Base-by-base conservation (phyloP, 2,888 invertebrate species). In the Quadroppia sp. region DNA sequence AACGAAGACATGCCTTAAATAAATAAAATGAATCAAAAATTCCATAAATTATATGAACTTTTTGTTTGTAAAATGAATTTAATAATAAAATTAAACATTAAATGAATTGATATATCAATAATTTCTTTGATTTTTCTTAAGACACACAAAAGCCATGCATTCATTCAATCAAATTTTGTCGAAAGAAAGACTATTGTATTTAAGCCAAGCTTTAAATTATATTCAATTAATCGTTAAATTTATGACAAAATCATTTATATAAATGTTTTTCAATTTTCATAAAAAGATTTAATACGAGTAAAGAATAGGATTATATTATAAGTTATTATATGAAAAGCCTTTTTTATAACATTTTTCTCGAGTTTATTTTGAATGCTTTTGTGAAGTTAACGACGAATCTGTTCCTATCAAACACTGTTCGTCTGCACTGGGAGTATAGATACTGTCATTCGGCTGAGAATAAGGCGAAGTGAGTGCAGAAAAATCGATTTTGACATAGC, bases 401-500 rank as follows among this genome's bases (percentile, higher is more conserved):
- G 53, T 53, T 67, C 42, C 13, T 7, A 23, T 20, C 23, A 67
- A 67, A 67, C 42, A n/a, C 9, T 25, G 4, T 59, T 30, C 13
- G 7, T 9, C 11, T 23, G 61, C 36, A 67, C 40, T 40, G 67
- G n/a, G 23, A 15, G 23, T n/a, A 61, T 13, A 2, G 59, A 30
- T 61, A 61, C 30, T 61, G 32, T 61, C 17, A 17, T 61, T 30
- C 15, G 7, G 23, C 32, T 32, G 32, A 61, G 32, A 61, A 25
- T 56, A 25, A 23, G 11, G 23, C 32, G 32, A 61, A 17, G 15
- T 32, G 20, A 67, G 20, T 32, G 7, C 1, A 67, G 20, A 23
- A 40, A 36, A 9, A 67, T 67, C 67, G 67, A 67, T 67, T 67
- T 67, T n/a, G n/a, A n/a, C n/a, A n/a, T n/a, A n/a, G n/a, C n/a